phyloP scores from a whole-genome alignment of 2,797 vertebrate species.

The Arctocebus calabarensis region DNA sequence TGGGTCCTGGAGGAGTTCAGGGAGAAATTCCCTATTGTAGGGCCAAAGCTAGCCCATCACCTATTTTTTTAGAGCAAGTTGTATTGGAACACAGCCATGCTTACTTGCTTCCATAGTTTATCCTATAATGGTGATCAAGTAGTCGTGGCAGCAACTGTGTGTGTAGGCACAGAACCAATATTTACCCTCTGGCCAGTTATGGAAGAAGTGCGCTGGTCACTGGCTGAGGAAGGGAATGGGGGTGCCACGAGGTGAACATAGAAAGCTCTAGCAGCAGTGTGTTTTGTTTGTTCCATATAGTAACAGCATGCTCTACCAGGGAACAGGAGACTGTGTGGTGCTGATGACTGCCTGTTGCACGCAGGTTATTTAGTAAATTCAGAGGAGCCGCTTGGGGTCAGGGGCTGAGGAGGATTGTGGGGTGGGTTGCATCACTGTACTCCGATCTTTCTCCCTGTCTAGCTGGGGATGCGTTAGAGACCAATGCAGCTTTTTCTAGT shows the following conservation, averaged over 20 bases:
- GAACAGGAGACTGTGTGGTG: rapidly evolving
- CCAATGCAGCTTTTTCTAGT: not conserved
- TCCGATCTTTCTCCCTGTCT: not conserved
- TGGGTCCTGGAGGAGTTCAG: not conserved
- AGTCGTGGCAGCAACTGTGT: not conserved
- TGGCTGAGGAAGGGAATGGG: too few species aligned
- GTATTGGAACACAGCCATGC: not conserved
- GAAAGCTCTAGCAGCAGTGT: not conserved
- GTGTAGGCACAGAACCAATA: not conserved
- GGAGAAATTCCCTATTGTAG: not conserved
- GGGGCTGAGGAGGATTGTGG: too few species aligned
- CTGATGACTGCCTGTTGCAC: not conserved
- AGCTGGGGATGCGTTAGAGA: not conserved
- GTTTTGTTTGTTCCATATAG: too few species aligned
- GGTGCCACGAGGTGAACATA: not conserved
- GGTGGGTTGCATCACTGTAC: not conserved
- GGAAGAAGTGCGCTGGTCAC: not conserved
- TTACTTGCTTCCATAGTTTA: not conserved
- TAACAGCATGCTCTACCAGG: not conserved
- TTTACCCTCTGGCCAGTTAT: not conserved
- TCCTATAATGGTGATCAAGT: not conserved
- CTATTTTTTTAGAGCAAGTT: not conserved
- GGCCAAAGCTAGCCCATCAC: too few species aligned
- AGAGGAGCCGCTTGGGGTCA: too few species aligned
- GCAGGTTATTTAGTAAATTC: not conserved